Percentiles rank a stretch among this genome's conserved stretches.
Conservation (phyloP, 2,888 invertebrate genomes). For the Caenorhabditis sulstoni region DNA sequence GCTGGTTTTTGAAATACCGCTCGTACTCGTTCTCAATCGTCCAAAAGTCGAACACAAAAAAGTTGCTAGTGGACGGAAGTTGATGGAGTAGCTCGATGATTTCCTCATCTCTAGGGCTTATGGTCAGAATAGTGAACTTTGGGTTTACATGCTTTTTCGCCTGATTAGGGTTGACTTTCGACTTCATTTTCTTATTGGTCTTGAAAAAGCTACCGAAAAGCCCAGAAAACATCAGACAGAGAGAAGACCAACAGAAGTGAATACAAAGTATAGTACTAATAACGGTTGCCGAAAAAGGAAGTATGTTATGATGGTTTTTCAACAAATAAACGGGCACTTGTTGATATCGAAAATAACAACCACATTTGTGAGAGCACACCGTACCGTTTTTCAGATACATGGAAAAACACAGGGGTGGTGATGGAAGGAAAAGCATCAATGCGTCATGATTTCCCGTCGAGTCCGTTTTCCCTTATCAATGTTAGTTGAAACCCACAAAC, state of each 20-base stretch:
- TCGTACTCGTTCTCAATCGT: conserved; percentile 37
- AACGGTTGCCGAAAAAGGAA: no score
- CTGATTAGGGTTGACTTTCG: conserved; percentile 9
- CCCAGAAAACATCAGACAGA: background rate
- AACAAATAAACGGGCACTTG: no score
- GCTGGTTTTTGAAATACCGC: conserved; percentile 40
- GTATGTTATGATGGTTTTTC: no score
- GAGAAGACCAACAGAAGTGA: no score
- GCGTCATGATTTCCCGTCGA: background rate
- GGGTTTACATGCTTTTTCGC: conserved; percentile 53
- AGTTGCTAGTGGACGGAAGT: conserved; percentile 52
- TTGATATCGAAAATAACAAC: no score
- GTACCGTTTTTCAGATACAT: no score
- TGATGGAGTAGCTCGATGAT: conserved; percentile 51
- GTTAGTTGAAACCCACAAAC: no score
- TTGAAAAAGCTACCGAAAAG: background rate
- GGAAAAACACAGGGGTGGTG: no score
- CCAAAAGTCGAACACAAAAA: conserved; percentile 46
- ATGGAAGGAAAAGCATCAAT: no score
- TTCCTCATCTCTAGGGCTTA: conserved; percentile 46
- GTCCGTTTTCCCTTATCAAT: background rate
- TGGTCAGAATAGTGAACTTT: conserved; percentile 44
- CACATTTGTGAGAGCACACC: no score
- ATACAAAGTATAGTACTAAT: no score
- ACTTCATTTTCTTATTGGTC: conserved; percentile 8